Conservation (phyloP, 2,888 invertebrate genomes). For the Cephus pygmeus region DNA sequence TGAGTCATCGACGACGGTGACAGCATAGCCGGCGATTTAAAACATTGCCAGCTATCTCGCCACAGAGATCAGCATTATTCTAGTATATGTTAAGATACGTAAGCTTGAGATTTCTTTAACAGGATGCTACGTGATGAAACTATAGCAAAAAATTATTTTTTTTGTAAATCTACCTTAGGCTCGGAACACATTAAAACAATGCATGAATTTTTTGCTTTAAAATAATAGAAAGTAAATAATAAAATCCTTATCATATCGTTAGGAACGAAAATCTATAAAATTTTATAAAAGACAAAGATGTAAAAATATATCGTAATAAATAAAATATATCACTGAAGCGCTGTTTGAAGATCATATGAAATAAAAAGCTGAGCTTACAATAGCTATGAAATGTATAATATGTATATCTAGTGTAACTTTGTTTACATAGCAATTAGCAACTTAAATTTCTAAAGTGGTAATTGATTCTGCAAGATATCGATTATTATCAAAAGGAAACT, state of each 20-base stretch:
- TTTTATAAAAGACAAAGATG: neutral
- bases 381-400: conserved; percentile 36
- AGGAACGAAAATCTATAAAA: neutral
- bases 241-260: neutral
- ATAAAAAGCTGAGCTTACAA: conserved; percentile 45
- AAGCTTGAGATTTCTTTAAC: too few relatives aligned
- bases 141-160: too few relatives aligned
- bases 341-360: conserved; percentile 14
- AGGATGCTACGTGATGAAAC: too few relatives aligned
- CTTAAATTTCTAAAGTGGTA: neutral
- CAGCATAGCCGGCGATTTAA: too few relatives aligned
- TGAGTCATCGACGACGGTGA: too few relatives aligned
- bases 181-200: neutral
- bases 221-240: neutral
- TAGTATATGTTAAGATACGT: too few relatives aligned
- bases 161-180: too few relatives aligned
- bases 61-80: too few relatives aligned
- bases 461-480: too few relatives aligned
- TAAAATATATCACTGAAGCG: conserved; percentile 22
- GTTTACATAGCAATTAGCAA: neutral
- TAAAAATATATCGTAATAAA: conserved; percentile 16
- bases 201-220: neutral
- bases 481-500: too few relatives aligned
- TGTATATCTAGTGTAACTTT: conserved; percentile 9
- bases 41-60: too few relatives aligned